Evolutionary conservation across 2,888 invertebrate species (phyloP), one percentile per base, ranked within the genome.

Genomic region (Agrochola circellaris): DNA sequence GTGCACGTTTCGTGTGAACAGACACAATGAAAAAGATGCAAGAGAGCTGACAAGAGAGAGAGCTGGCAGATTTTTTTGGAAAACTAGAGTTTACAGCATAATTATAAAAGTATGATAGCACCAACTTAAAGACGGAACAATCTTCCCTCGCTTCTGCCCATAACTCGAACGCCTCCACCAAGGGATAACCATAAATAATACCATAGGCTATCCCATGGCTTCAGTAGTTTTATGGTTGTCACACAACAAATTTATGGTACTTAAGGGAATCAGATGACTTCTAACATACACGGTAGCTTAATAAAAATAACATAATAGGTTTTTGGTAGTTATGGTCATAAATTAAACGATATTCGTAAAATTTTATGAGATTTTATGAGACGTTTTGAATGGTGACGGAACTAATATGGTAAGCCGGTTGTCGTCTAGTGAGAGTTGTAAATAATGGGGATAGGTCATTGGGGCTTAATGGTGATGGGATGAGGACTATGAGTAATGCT

Each of bases 121-220:
- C 4, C 23, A 17, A 51, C 26, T 34, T 45, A 56, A 76, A 67
- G 11, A 42, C 13, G 9, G 48, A 64, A 20, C 17, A 11, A 42
- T 45, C 17, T n/a, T 83, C 23, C 7, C 15, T 42, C 69, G 84
- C 84, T 48, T 67, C 38, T 23, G 61, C 54, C 26, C 58, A 79
- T 77, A 45, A 80, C 90, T 91, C 86, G 68, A 23, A 75, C 82
- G 62, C 74, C 66, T 68, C 58, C 23, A 64, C 73, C 75, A 83
- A 86, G 89, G 91, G 92, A 94, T 94, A 90, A 93, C 89, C 93
- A 92, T 95, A 94, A 94, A 94, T 95, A 92, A 94, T 88, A 84
- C 84, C 87, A 88, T 90, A 90, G 89, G 20, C 89, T 91, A 93
- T 93, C 91, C 92, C 88, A 84, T 83, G 88, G 86, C 82, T 81